Conservation (phyloP, 2,888 invertebrate species). For the Acleris emargana region DNA sequence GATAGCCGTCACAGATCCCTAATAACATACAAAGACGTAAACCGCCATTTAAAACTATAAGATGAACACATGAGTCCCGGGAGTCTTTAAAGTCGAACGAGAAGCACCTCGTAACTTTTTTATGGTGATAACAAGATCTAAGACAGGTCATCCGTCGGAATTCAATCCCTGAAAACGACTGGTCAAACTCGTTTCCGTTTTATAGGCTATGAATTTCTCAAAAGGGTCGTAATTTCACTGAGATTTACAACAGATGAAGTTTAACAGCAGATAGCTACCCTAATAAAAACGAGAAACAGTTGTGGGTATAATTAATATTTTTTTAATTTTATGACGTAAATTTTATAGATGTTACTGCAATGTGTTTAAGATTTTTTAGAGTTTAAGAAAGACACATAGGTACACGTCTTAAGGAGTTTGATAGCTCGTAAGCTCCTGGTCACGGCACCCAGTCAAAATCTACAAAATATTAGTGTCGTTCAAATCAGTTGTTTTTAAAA, state of each 20-base stretch:
- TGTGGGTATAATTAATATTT: too few species aligned
- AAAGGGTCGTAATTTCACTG: conserved; percentile 45
- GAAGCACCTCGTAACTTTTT: conserved; percentile 59
- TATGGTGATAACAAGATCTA: conserved; percentile 56
- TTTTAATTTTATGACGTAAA: too few species aligned
- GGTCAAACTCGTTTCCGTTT: conserved; percentile 53
- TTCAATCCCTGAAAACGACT: conserved; percentile 48
- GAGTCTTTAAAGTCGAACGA: conserved; percentile 32
- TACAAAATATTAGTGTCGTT: too few species aligned
- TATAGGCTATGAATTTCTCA: conserved; percentile 48
- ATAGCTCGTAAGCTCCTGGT: too few species aligned
- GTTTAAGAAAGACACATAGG: too few species aligned
- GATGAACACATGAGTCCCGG: conserved; percentile 23
- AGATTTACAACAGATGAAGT: conserved; percentile 39
- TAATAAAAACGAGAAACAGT: conserved; percentile 1
- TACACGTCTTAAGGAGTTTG: too few species aligned
- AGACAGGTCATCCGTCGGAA: conserved; percentile 41
- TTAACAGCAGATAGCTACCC: not conserved
- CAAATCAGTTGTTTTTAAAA: too few species aligned
- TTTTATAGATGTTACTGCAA: too few species aligned
- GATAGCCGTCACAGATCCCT: conserved; percentile 3
- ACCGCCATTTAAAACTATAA: conserved; percentile 30
- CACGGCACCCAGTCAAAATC: too few species aligned
- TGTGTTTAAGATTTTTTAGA: too few species aligned
- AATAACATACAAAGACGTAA: conserved; percentile 21